These are phyloP conservation scores for Leucosticte australis DNA, from an alignment of 2,113 vertebrate species.

Conservation along the genomic window DNA sequence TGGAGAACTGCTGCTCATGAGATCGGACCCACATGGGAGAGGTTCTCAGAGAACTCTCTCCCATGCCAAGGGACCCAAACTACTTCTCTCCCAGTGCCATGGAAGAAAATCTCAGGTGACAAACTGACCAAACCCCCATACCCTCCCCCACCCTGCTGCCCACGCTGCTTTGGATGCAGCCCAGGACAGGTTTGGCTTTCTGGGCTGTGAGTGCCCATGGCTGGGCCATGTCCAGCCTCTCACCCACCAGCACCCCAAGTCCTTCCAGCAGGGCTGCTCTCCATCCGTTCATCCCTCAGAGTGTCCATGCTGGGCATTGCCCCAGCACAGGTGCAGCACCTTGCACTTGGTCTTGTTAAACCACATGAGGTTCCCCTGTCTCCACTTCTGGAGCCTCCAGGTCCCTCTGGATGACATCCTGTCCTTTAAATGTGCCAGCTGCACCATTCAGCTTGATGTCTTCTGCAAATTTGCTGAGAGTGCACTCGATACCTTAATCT, in stretches of 20 bases:
- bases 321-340: too few species aligned
- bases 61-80: neutral
- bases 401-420: neutral
- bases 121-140: neutral
- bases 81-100: too few species aligned
- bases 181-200: neutral
- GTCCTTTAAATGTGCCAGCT: too few species aligned
- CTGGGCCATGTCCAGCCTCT: neutral
- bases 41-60: neutral
- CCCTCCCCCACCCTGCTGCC: neutral
- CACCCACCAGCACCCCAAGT: neutral
- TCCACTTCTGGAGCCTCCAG: neutral
- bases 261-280: neutral
- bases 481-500: neutral
- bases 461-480: neutral
- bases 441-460: neutral
- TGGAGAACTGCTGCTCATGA: neutral
- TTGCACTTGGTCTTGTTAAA: neutral
- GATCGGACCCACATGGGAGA: neutral
- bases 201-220: neutral
- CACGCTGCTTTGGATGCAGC: neutral
- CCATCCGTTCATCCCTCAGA: neutral
- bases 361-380: neutral
- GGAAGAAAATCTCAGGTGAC: neutral
- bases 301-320: accelerated